Evolutionary conservation across 2,113 vertebrate genomes (phyloP), one percentile per base, ranked within the genome.

Genomic region (Hippocampus mohnikei): DNA sequence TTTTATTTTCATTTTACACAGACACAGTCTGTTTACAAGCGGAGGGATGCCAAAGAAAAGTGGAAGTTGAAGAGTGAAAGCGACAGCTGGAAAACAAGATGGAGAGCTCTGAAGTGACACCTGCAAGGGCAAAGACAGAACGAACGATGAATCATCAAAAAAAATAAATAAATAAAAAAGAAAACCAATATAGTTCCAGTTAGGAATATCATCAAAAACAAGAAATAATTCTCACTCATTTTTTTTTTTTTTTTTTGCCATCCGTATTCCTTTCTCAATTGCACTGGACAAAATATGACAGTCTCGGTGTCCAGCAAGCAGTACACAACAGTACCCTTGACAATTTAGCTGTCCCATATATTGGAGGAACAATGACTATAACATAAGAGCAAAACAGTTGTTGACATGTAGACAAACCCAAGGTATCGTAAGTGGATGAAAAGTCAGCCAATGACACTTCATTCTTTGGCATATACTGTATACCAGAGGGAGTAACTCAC

Each of bases 1-100:
- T 91, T 81, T 90, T 85, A 84, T 89, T 89, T 89, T 88, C 83
- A 86, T 88, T 82, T 83, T 79, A 77, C 69, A 62, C 79, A 87
- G 88, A 87, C 83, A 82, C 82, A 81, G 85, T 78, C 72, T 77
- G 78, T 84, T 87, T 87, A 79, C 86, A 85, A 75, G 84, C 70
- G 71, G 75, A 81, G 75, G 48, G 72, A 82, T 75, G 40, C 11
- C 64, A 40, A 46, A 84, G 72, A 70, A 72, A 73, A 84, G 76
- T 76, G 58, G 73, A 67, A 79, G 73, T 72, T 44, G 46, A 75
- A 65, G 66, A 71, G 84, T 66, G 55, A 79, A 72, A 78, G 29
- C 69, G 71, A 77, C 74, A 76, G 66, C 68, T 63, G 69, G 44
- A 59, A 71, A 71, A 70, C 46, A 10, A 76, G 55, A 66, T 27